Base-by-base conservation (phyloP, 2,113 vertebrate species). In the Ursus arctos region DNA sequence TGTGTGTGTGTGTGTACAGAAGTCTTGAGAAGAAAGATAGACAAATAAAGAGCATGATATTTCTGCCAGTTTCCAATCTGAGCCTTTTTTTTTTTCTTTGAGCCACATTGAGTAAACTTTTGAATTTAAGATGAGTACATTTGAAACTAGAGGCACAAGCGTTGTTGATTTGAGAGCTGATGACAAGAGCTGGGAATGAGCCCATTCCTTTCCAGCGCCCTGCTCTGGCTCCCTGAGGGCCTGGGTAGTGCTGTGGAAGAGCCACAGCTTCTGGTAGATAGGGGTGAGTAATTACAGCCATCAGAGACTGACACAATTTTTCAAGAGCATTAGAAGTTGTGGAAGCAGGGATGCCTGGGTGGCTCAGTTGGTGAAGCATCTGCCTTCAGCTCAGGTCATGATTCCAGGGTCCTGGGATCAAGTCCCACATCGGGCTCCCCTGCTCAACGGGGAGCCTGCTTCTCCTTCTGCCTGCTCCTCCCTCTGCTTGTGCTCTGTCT, bases 61-160 rank as follows among this genome's bases (percentile, higher is more conserved):
- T 83, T 91, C 49, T 91, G 40, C 15, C 26, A 69, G 9, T 76
- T 96, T 94, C 69, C 61, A 5, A 87, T 80, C 28, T n/a, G 6
- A 80, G 51, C 1, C 6, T 10, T 43, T 72, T 84, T 74, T 65
- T 63, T 49, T 85, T 81, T 72, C 36, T 95, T 80, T 49, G 15
- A 96, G 65, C 1, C 28, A 67, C 21, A 24, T 81, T 55, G n/a
- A 79, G 15, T 53, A 11, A 91, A 61, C 13, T 91, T 91, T 10
- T 7, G 8, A 87, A 83, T 80, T 24, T 95, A 19, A 80, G 11
- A n/a, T 47, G 26, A 79, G 6, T 33, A 2, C 1, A 13, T 72
- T 79, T 63, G 57, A 84, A 95, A 69, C 2, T 19, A 93, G 71
- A 26, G 31, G 5, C 26, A 76, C 2, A 61, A 33, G 4, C 7